These are phyloP conservation scores for Psittacus erithacus DNA, from an alignment of 2,113 vertebrate genomes.

Conservation along the genomic window DNA sequence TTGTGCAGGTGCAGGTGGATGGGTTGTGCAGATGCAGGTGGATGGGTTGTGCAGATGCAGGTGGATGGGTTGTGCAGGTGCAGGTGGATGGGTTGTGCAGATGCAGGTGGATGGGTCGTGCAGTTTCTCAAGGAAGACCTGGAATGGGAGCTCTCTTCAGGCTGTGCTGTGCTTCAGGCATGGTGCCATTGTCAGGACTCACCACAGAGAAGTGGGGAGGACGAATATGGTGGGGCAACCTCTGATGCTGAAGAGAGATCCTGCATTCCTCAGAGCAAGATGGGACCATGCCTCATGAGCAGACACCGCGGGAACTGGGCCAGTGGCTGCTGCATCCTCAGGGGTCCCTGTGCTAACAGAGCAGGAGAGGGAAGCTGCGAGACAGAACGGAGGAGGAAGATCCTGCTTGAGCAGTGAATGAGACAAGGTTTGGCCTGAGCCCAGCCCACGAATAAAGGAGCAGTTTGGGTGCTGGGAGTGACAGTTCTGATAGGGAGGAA, in stretches of 20 bases:
- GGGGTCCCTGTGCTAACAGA: fast-evolving
- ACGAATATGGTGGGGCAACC: fast-evolving
- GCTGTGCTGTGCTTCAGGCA: neutral
- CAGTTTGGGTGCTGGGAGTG: neutral
- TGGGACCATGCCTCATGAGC: fast-evolving
- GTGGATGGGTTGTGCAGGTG: too few relatives aligned
- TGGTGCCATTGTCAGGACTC: neutral
- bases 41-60: neutral
- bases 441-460: neutral
- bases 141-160: fast-evolving
- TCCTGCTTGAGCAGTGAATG: neutral
- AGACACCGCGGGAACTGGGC: fast-evolving
- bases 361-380: neutral
- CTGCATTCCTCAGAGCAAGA: neutral
- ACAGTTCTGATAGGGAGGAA: neutral
- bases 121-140: neutral
- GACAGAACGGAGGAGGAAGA: neutral
- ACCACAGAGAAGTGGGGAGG: neutral
- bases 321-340: neutral
- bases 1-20: neutral
- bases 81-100: too few relatives aligned
- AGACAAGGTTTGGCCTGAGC: neutral
- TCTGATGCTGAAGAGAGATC: neutral
- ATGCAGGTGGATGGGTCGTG: neutral
- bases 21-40: too few relatives aligned